Conservation (phyloP, 2,888 invertebrate genomes). For the Cataglyphis rosenhaueri region DNA sequence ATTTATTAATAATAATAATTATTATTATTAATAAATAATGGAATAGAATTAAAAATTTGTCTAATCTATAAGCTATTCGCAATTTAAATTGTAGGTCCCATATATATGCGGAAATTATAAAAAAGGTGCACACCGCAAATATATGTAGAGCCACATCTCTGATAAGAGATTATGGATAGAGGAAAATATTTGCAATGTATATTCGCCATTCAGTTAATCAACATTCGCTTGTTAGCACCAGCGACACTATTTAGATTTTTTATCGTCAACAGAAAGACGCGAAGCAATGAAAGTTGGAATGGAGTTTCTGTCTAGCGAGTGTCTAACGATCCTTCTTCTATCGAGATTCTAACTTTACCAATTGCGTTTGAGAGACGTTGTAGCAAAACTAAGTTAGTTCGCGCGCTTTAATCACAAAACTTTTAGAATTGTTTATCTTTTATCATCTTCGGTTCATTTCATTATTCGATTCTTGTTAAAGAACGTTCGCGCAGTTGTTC, state of each 20-base stretch:
- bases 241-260: not conserved
- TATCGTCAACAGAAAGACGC: constrained; percentile 10
- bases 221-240: not conserved
- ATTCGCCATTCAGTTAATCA: constrained; percentile 6
- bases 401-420: constrained; percentile 64
- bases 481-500: not conserved
- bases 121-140: no score
- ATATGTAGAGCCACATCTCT: no score
- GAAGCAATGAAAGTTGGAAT: constrained; percentile 61
- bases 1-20: not conserved
- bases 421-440: constrained; percentile 64
- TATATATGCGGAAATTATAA: no score
- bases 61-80: no score
- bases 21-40: not conserved
- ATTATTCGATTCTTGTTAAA: constrained; percentile 42
- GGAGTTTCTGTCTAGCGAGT: constrained; percentile 62
- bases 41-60: no score
- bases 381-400: constrained; percentile 59
- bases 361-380: constrained; percentile 59
- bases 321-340: constrained; percentile 56
- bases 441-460: constrained; percentile 55
- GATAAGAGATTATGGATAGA: no score
- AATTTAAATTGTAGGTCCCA: no score
- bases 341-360: constrained; percentile 70
- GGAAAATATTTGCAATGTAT: not conserved